Base-by-base conservation (phyloP, 2,113 vertebrate species). In the Crotalus tigris region DNA sequence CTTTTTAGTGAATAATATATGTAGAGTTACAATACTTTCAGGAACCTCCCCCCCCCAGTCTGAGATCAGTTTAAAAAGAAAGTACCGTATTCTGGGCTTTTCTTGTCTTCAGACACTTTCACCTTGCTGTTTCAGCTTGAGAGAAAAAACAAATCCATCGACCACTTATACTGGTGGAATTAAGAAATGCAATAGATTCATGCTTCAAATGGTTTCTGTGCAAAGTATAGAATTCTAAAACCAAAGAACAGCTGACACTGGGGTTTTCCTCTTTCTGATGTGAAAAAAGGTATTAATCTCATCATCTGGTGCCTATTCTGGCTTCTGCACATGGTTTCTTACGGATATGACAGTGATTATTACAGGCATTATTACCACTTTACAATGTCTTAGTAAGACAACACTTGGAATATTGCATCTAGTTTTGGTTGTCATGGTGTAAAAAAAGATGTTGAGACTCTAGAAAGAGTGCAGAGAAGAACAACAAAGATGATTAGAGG, bases 31-130 rank as follows among this genome's bases (percentile, higher is more conserved):
- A 39, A 0, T 1, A 0, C 54, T 75, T 23, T 88, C 58, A 7
- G 46, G 46, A 46, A 4, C 44, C 44, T 3, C 44, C 44, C 46
- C 23, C 0, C 26, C 57, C 33, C 46, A 92, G 46, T 0, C 92
- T 88, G 87, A 94, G 91, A 91, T 94, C 91, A 92, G 93, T 59
- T 96, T 92, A 54, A 94, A 81, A 95, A 51, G 95, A 91, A 94
- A 92, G 5, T 13, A 88, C 8, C 1, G 49, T 9, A 51, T 44
- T 88, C 90, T 89, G 91, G 69, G 49, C 8, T 87, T 19, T 64
- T 64, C 12, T 85, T 55, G 44, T 17, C 46, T 93, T 92, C 89
- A 92, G 54, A 81, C 61, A 91, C 64, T 61, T 90, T 91, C 92
- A 11, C 90, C 75, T 94, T 61, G 21, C 55, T 81, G 11, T 11